Evolutionary conservation across 1,140 invertebrate species (phyloP).

Genomic region (Oryzaephilus surinamensis): DNA sequence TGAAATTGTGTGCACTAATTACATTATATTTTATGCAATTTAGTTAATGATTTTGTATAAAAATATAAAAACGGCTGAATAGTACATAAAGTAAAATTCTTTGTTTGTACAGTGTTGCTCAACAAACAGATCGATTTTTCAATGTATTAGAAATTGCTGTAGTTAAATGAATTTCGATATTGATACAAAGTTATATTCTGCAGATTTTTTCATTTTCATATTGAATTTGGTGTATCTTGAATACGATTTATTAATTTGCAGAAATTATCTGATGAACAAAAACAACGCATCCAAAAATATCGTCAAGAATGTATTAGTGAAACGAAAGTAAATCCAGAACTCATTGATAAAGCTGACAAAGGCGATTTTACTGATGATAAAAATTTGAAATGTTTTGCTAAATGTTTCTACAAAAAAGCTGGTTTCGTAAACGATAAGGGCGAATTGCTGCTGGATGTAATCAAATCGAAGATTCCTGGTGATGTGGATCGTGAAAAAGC

Average conservation of each 20-base stretch:
- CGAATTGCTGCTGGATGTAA: slow-evolving; percentile 27
- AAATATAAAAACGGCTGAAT: no score
- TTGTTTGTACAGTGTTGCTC: no score
- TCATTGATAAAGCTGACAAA: slow-evolving; percentile 30
- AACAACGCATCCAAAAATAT: slow-evolving; percentile 17
- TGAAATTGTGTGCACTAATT: no score
- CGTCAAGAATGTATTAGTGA: slow-evolving; percentile 27
- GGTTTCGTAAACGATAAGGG: slow-evolving; percentile 29
- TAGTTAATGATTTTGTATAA: no score
- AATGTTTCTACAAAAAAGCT: slow-evolving; percentile 32
- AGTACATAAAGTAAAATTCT: no score
- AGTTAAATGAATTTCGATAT: no score
- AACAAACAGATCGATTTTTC: no score
- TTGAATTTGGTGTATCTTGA: no score
- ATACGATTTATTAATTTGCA: not conserved
- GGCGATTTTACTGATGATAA: slow-evolving; percentile 29
- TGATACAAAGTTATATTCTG: no score
- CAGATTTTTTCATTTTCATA: no score
- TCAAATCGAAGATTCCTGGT: slow-evolving; percentile 27
- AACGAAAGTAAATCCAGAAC: slow-evolving; percentile 25
- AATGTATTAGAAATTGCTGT: no score
- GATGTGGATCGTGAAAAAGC: slow-evolving; percentile 26
- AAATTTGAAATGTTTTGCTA: slow-evolving; percentile 27
- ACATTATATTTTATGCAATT: no score
- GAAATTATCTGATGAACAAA: slow-evolving; percentile 12